Base-by-base conservation (phyloP, 2,888 invertebrate genomes). In the Perizoma flavofasciatum region DNA sequence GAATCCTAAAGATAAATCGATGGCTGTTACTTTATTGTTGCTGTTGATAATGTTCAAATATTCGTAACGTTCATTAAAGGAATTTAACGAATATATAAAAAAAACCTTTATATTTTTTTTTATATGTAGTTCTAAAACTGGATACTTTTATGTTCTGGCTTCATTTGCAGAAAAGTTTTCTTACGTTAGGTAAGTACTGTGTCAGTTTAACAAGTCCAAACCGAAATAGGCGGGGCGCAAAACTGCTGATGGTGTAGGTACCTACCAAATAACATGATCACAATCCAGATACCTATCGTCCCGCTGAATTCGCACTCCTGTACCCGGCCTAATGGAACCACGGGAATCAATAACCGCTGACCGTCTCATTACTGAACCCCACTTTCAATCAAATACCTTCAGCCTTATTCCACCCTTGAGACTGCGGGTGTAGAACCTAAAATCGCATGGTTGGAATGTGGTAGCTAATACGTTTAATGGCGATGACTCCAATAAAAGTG, bases 271-370 rank as follows among this genome's bases (percentile, higher is more conserved):
- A 67, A 59, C 66, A 66, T 67, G 67, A 69, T 69, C 67, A 67
- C 69, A 67, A 66, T 69, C 67, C 61, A 54, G 65, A 64, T 68
- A 65, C 62, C 60, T 63, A 65, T 61, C 63, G 54, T 67, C 62
- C 61, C 52, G 70, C 70, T 68, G 70, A 69, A 50, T 68, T 60
- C 61, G 65, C 70, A 68, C 69, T 71, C 60, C 64, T 66, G 52
- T 56, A 63, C 66, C 66, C 64, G 61, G 70, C 72, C 72, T 70
- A 73, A 73, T 73, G 67, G 73, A 70, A 71, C 72, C 71, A 71
- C 70, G 83, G 81, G 88, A 90, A 90, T 90, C 90, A 90, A 90
- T 90, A 90, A 86, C 86, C 85, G 85, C 88, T 88, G 89, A 87
- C 90, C 88, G 79, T 80, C 86, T 89, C 88, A 90, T 90, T 89